Evolutionary conservation across 35 echinoderm and acorn worm species (phyloP).

Genomic region (Stichopus chloronotus): DNA sequence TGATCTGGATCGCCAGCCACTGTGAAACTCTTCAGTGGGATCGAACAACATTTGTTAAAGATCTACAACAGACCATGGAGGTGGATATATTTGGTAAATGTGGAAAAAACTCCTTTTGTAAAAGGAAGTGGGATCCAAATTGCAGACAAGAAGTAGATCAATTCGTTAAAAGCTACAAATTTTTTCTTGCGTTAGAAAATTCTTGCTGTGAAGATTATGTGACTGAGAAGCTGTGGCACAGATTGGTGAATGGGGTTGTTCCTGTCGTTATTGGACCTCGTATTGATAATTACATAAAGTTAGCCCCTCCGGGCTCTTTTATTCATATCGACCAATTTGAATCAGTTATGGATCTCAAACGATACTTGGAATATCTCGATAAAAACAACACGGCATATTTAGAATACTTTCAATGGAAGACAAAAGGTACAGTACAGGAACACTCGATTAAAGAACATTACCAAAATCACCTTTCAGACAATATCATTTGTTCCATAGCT

Average conservation of each 20-base stretch:
- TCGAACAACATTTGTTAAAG: slow-evolving; percentile 51
- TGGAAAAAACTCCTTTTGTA: slow-evolving; percentile 26
- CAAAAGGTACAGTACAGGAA: too few species aligned
- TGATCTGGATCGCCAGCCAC: too few species aligned
- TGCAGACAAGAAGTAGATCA: background rate
- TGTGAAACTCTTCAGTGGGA: slow-evolving; percentile 67
- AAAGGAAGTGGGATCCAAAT: background rate
- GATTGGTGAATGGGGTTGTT: slow-evolving; percentile 29
- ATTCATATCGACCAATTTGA: too few species aligned
- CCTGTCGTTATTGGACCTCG: slow-evolving; percentile 77
- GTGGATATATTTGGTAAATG: slow-evolving; percentile 59
- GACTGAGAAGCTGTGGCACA: slow-evolving; percentile 72
- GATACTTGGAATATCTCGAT: too few species aligned
- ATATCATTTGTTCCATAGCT: slow-evolving; percentile 9
- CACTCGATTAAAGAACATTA: slow-evolving; percentile 41
- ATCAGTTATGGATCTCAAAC: too few species aligned
- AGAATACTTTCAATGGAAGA: too few species aligned
- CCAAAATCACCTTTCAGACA: slow-evolving; percentile 22
- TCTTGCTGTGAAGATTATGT: too few species aligned
- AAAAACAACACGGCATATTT: too few species aligned
- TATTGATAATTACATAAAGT: too few species aligned
- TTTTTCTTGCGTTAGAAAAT: slow-evolving; percentile 76
- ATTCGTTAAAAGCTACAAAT: slow-evolving; percentile 60
- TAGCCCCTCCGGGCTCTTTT: too few species aligned
- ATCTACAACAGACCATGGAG: slow-evolving; percentile 35